Evolutionary conservation across 2,797 vertebrate species (phyloP).

Genomic region (Hemibagrus guttatus): DNA sequence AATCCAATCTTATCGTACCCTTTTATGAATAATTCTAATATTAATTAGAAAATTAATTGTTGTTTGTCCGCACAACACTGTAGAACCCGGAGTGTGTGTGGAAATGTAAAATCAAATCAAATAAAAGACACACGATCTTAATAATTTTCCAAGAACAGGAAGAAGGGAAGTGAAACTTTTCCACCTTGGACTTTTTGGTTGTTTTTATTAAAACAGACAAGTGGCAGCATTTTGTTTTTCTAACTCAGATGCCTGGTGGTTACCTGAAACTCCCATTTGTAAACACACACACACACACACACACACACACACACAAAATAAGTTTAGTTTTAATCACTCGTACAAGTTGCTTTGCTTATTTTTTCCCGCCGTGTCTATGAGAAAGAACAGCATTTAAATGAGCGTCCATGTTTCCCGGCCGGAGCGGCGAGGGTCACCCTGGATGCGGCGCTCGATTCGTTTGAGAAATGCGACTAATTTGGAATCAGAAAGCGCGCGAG

Average conservation of each 20-base stretch:
- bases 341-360: too few relatives aligned
- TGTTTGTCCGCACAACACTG: neutral
- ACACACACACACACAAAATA: neutral
- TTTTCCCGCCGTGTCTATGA: neutral
- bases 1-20: neutral
- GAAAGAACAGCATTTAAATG: neutral
- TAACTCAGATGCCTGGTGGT: neutral
- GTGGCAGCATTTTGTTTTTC: neutral
- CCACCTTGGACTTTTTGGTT: neutral
- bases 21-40: neutral
- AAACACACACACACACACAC: neutral
- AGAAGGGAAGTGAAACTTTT: neutral
- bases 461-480: constrained; percentile 72
- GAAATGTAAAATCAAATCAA: neutral
- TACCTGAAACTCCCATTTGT: neutral
- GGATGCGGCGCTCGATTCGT: constrained; percentile 63
- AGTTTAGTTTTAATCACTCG: too few relatives aligned
- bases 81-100: neutral
- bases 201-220: neutral
- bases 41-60: neutral
- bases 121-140: neutral
- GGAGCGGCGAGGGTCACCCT: constrained; percentile 46
- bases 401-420: constrained; percentile 8
- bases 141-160: neutral
- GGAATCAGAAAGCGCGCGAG: constrained; percentile 76